A percentile compares a stretch with the other conserved stretches of the same genome.
Conservation (phyloP, 1,140 invertebrate genomes). For the Bombus breviceps region DNA sequence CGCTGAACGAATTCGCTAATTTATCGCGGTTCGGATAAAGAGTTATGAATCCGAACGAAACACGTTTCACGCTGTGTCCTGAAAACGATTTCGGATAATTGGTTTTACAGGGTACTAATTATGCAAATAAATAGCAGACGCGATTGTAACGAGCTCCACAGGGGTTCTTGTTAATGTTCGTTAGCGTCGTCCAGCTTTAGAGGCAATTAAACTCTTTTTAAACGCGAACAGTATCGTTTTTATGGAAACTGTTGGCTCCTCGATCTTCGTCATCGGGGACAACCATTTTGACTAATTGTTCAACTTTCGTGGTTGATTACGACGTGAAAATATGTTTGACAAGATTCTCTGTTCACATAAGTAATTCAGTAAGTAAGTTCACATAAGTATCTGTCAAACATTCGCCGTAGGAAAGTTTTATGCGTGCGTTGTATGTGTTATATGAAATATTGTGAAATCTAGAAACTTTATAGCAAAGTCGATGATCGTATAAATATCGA, state of each 20-base stretch:
- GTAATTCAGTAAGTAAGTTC: not conserved
- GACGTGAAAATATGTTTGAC: not conserved
- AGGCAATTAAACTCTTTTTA: not conserved
- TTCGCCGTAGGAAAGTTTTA: too few species aligned
- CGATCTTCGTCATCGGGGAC: not conserved
- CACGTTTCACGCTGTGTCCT: not conserved
- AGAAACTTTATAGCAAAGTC: too few species aligned
- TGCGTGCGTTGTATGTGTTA: too few species aligned
- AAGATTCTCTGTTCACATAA: not conserved
- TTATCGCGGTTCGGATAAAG: constrained; percentile 28
- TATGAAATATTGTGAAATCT: too few species aligned
- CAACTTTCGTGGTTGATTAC: not conserved
- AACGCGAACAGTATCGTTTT: not conserved
- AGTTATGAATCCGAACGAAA: constrained; percentile 24
- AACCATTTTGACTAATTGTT: not conserved
- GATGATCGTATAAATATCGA: too few species aligned
- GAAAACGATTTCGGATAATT: constrained; percentile 39
- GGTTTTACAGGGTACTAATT: constrained; percentile 27
- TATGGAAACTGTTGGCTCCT: not conserved
- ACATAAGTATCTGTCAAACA: not conserved
- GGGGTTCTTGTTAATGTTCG: not conserved
- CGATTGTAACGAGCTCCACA: not conserved
- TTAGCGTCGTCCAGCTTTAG: not conserved
- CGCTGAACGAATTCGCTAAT: constrained; percentile 2
- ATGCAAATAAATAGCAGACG: constrained; percentile 26